Base-by-base conservation (phyloP, 2,797 vertebrate species). In the Sarcoramphus papa region DNA sequence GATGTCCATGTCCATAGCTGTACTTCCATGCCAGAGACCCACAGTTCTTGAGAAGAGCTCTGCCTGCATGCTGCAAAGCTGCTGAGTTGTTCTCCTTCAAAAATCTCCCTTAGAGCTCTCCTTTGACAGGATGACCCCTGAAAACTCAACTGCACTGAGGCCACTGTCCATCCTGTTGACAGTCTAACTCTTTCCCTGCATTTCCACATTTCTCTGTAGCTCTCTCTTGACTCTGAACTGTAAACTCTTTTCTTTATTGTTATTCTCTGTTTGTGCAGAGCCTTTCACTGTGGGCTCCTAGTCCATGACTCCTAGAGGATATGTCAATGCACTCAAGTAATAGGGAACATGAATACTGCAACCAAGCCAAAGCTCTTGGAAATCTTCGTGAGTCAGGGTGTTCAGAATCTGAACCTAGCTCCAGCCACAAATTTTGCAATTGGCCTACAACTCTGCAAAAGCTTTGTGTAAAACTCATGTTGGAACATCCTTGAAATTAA, bases 401-500 rank as follows among this genome's bases (percentile, higher is more conserved):
- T 88, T 87, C 91, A 94, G 91, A 93, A 93, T 82, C 85, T 92
- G 90, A 95, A 91, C 63, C 48, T 43, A 92, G 59, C 82, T 96
- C 79, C 95, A 95, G 87, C 63, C 82, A 70, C 76, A 65, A 54
- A 53, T 95, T 92, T 88, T 96, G 69, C 73, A 90, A 57, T 79
- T 94, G 94, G 97, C 87, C 59, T 76, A 57, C 65, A 77, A 47
- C 64, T 81, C 91, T 70, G 67, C 77, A 63, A 91, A 88, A 85
- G 80, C 40, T 78, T 79, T 88, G n/a, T 86, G 43, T 54, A 78
- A 95, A 90, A 70, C 91, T 88, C 82, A 31, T 79, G 47, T 70
- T 96, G 95, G 93, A 97, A 96, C 91, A 85, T 85, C 91, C 90
- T 63, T 82, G 70, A 94, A 95, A 90, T 86, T 92, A 92, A 95